Base-by-base conservation (phyloP, 53 echinoderm and acorn worm species). In the Mesocentrotus franciscanus region DNA sequence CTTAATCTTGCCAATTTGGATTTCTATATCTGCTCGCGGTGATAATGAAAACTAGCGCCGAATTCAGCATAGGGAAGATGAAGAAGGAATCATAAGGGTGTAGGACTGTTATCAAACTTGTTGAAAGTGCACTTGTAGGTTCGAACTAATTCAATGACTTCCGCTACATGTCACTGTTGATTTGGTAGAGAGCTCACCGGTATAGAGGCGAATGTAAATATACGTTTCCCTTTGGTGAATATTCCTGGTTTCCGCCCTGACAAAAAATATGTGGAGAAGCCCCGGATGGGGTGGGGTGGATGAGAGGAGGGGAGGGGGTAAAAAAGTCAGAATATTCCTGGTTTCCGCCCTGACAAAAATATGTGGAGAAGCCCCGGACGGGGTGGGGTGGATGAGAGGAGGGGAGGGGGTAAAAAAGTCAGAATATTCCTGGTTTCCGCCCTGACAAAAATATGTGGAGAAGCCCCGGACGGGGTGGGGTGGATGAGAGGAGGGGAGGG, bases 1-100 rank as follows among this genome's bases (percentile, higher is more conserved):
- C 91, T 91, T 91, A 91, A 91, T 91, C 91, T 36, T 91, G 91
- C 91, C 91, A 91, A 91, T 91, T 91, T 91, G 91, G 66, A 91
- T 91, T 91, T 91, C 91, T 91, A 91, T 91, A 91, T 91, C 91
- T 91, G 91, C 68, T 22, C 91, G 32, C 1, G 61, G 91, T 91
- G 91, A 91, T 91, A 91, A 91, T 87, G 29, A n/a, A 87, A 64
- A 90, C 5, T n/a, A 64, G 91, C 91, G 24, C 91, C 20, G 36
- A 64, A 22, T 66, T 30, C 27, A 18, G 91, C 66, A 58, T 1
- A n/a, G 29, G 58, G 58, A 14, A 58, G 84, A 84, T 84, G 22
- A 42, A 42, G 81, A 81, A 81, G 36, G 81, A 20, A 81, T 42
- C 20, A 17, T 18, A 16, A 76, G 76, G 76, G 76, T 33, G 76